Evolutionary conservation across 1,140 invertebrate genomes (phyloP), one percentile per base, ranked within the genome.

Genomic region (Drosophila pachea): DNA sequence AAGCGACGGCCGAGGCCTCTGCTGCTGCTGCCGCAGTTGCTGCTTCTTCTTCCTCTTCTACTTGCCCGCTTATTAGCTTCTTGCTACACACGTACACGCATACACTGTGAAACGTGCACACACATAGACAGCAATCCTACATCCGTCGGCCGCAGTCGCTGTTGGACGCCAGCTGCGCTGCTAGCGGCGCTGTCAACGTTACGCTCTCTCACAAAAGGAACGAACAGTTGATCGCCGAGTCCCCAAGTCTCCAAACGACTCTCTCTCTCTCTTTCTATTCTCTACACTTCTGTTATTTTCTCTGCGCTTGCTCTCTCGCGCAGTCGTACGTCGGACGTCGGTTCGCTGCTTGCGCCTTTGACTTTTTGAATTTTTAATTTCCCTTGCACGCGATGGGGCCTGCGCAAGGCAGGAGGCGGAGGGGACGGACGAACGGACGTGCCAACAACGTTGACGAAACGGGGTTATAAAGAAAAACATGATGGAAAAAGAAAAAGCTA

Each of bases 291-390:
- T 16, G 35, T 11, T 52, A 14, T 42, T 38, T 66, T 42, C 22
- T 16, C 56, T 40, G 47, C 49, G 31, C 32, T 45, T 49, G 42
- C 32, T 61, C 33, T 45, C 33, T 63, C 58, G 62, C 61, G 59
- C 72, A 49, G 49, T 74, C 50, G 36, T 42, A 22, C 22, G 22
- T 22, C 50, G 36, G 49, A 42, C 29, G 58, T 42, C 64, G 72
- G 62, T 71, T 36, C 64, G 72, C 73, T 74, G 74, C 74, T 83
- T 84, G 79, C 76, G 79, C 81, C 81, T 84, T 84, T 84, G 82
- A 86, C 82, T 86, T 84, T 84, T 84, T 74, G 76, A 84, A 84
- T 81, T 86, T 86, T 81, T 84, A 84, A 84, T 86, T 84, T 84
- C 81, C 79, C 83, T 84, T 84, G 64, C 79, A 83, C 65, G 78